phyloP scores from a whole-genome alignment of 2,888 invertebrate species.

The Prosopocoilus inquinatus region DNA sequence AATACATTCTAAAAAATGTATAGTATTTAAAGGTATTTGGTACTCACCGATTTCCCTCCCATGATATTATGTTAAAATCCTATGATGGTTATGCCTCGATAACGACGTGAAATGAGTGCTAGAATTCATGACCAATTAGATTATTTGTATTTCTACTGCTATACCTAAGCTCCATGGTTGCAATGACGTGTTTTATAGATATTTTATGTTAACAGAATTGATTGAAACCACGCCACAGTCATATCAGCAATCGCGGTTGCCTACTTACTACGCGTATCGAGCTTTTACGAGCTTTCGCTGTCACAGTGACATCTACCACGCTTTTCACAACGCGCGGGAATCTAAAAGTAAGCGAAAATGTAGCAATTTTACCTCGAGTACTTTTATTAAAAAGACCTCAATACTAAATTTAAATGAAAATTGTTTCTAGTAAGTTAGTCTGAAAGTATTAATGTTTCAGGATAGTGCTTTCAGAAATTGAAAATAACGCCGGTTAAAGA shows the following conservation, averaged over 20 bases:
- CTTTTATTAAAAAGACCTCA: too few species aligned
- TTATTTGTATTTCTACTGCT: neutral
- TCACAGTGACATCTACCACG: conserved; percentile 17
- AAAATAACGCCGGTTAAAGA: too few species aligned
- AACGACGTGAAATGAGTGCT: conserved; percentile 14
- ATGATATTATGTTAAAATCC: conserved; percentile 14
- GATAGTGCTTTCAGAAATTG: too few species aligned
- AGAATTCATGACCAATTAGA: conserved; percentile 14
- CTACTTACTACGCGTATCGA: conserved; percentile 30
- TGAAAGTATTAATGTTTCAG: too few species aligned
- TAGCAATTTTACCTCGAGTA: too few species aligned
- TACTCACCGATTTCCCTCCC: conserved; percentile 19
- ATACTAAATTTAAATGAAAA: too few species aligned
- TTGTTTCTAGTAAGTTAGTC: too few species aligned
- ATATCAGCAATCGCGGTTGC: conserved; percentile 25
- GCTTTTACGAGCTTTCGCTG: conserved; percentile 24
- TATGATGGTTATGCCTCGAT: conserved; percentile 15
- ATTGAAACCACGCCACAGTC: conserved; percentile 23
- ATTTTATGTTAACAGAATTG: conserved; percentile 16
- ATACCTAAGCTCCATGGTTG: conserved; percentile 16
- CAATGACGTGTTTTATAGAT: conserved; percentile 15
- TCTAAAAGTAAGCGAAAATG: too few species aligned
- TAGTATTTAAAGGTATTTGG: too few species aligned
- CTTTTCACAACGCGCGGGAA: too few species aligned
- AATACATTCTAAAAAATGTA: too few species aligned